These are phyloP conservation scores for Accipiter virgatus DNA, from an alignment of 2,113 vertebrate genomes.

Conservation along the genomic window DNA sequence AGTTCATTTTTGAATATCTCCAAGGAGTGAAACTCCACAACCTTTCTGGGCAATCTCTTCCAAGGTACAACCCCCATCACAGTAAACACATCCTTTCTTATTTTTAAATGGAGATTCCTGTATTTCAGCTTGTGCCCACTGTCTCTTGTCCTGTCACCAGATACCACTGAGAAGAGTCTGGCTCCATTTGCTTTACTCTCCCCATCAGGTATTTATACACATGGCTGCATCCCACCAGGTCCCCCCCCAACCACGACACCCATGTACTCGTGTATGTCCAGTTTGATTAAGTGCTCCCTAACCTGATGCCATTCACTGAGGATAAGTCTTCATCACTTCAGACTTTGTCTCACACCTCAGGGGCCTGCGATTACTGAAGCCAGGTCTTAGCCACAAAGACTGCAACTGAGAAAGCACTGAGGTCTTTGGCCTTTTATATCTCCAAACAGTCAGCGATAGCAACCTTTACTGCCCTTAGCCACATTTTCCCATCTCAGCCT, in stretches of 20 bases:
- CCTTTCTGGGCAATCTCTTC: not conserved
- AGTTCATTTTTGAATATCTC: not conserved
- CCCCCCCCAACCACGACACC: no score
- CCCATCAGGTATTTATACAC: not conserved
- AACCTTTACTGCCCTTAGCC: not conserved
- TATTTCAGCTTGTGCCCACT: not conserved
- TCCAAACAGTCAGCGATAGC: not conserved
- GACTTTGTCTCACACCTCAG: not conserved
- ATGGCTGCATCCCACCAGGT: not conserved
- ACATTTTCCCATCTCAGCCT: not conserved
- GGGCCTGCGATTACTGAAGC: not conserved
- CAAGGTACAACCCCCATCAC: not conserved
- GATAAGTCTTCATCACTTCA: not conserved
- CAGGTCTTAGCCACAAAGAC: not conserved
- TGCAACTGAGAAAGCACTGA: not conserved
- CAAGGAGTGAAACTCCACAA: not conserved
- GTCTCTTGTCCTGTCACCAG: not conserved
- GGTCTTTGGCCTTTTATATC: not conserved
- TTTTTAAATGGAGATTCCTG: not conserved
- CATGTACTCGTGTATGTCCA: not conserved
- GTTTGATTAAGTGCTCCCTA: not conserved
- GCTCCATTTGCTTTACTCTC: not conserved
- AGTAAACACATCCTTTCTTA: not conserved
- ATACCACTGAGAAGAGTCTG: not conserved
- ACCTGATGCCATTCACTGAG: not conserved